phyloP scores from a whole-genome alignment of 23 tunicate species.

The Aplidium turbinatum region DNA sequence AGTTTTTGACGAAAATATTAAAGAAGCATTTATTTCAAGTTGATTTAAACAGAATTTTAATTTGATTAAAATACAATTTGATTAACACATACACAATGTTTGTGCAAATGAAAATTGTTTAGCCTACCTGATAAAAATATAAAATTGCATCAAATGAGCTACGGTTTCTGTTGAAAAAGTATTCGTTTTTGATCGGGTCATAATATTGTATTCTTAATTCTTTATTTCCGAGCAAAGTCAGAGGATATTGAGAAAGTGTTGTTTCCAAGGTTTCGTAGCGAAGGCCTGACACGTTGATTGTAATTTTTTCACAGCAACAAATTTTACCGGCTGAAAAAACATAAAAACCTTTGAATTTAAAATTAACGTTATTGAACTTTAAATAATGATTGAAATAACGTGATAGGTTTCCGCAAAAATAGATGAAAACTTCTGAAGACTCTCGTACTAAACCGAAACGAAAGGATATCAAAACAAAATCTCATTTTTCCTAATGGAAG shows the following conservation, averaged over 20 bases:
- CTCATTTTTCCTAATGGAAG: too few species aligned
- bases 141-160: constrained; percentile 94
- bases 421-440: too few species aligned
- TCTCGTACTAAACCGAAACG: too few species aligned
- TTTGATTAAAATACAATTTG: too few species aligned
- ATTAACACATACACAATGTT: too few species aligned
- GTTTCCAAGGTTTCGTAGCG: constrained; percentile 71
- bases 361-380: neutral
- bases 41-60: too few species aligned
- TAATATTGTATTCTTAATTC: constrained; percentile 67
- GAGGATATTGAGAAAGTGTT: constrained; percentile 77
- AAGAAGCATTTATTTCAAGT: too few species aligned
- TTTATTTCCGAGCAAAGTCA: constrained; percentile 81
- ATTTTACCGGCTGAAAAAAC: constrained; percentile 3
- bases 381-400: too few species aligned
- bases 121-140: constrained; percentile 87
- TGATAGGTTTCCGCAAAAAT: too few species aligned
- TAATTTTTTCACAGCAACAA: constrained; percentile 39
- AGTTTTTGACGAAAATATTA: too few species aligned
- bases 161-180: constrained; percentile 91
- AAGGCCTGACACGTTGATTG: constrained; percentile 92
- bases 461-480: too few species aligned
- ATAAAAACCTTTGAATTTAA: neutral
- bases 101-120: too few species aligned
- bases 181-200: constrained; percentile 81